Conservation (phyloP, 2,113 vertebrate species). For the Nesogale talazaci region DNA sequence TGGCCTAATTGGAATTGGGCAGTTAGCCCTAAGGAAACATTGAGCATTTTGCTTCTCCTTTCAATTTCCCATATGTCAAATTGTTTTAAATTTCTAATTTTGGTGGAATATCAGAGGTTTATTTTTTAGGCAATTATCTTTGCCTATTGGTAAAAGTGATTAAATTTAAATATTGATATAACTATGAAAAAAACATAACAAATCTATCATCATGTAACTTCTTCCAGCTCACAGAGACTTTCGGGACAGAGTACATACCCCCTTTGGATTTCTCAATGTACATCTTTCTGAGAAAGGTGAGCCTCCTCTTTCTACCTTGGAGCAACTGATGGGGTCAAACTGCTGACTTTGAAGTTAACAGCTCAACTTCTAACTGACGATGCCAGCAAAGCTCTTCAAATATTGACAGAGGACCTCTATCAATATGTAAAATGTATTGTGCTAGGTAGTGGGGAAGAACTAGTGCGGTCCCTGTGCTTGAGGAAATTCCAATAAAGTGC, state of each 20-base stretch:
- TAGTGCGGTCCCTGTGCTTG: neutral
- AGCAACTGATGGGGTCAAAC: no score
- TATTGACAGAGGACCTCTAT: neutral
- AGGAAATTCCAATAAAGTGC: neutral
- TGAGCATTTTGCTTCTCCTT: conserved; percentile 32
- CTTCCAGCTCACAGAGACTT: no score
- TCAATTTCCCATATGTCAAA: conserved; percentile 10
- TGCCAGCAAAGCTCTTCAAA: neutral
- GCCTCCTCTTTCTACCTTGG: no score
- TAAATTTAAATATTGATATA: neutral
- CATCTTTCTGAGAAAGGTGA: no score
- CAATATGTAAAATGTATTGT: neutral
- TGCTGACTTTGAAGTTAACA: no score
- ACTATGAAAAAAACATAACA: no score
- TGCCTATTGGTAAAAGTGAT: conserved; percentile 3
- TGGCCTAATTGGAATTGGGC: conserved; percentile 64
- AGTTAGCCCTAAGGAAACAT: conserved; percentile 51
- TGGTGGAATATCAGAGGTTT: neutral
- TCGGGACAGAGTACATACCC: no score
- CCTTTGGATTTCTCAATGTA: no score
- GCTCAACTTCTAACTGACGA: no score
- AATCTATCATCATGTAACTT: no score
- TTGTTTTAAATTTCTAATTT: conserved; percentile 45
- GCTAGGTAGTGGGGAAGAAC: neutral
- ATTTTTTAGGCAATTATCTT: conserved; percentile 33